A percentile compares a stretch with the other conserved stretches of the same genome.
Conservation (phyloP, 2,888 invertebrate genomes). For the Lepidocyrtinus sp. region DNA sequence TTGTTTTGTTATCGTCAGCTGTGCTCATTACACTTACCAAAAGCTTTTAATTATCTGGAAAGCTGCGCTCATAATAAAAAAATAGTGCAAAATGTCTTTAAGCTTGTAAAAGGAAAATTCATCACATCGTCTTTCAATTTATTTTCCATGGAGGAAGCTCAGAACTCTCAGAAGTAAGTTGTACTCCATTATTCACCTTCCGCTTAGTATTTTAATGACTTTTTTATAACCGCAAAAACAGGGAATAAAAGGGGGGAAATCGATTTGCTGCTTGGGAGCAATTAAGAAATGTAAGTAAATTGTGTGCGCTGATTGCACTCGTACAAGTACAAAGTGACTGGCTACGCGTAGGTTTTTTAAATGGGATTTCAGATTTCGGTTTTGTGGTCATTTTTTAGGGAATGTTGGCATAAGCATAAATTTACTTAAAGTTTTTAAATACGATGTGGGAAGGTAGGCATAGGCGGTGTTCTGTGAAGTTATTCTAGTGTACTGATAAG, state of each 20-base stretch:
- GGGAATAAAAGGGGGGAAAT: slow-evolving; percentile 30
- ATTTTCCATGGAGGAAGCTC: background rate
- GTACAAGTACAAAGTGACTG: too few relatives aligned
- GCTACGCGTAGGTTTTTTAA: too few relatives aligned
- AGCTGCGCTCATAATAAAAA: background rate
- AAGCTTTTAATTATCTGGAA: slow-evolving; percentile 7
- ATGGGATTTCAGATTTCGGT: too few relatives aligned
- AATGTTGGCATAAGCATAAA: too few relatives aligned
- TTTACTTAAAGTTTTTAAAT: too few relatives aligned
- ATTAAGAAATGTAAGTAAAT: slow-evolving; percentile 43
- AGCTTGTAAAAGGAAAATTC: slow-evolving; percentile 13
- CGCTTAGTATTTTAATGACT: slow-evolving; percentile 33
- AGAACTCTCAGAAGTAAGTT: background rate
- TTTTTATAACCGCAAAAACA: slow-evolving; percentile 38
- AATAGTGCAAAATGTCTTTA: slow-evolving; percentile 12
- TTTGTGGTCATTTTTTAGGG: too few relatives aligned
- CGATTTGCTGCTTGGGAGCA: slow-evolving; percentile 37
- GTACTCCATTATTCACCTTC: slow-evolving; percentile 20
- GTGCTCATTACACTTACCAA: slow-evolving; percentile 9
- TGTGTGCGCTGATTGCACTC: too few relatives aligned
- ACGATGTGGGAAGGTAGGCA: too few relatives aligned
- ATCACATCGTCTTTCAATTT: slow-evolving; percentile 11
- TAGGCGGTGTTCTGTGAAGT: background rate
- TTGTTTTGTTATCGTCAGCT: background rate
- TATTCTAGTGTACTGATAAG: too few relatives aligned